A percentile compares a stretch with the other conserved stretches of the same genome.
Evolutionary conservation across 2,797 vertebrate genomes (phyloP).

Genomic region (Steatocranus sp.): DNA sequence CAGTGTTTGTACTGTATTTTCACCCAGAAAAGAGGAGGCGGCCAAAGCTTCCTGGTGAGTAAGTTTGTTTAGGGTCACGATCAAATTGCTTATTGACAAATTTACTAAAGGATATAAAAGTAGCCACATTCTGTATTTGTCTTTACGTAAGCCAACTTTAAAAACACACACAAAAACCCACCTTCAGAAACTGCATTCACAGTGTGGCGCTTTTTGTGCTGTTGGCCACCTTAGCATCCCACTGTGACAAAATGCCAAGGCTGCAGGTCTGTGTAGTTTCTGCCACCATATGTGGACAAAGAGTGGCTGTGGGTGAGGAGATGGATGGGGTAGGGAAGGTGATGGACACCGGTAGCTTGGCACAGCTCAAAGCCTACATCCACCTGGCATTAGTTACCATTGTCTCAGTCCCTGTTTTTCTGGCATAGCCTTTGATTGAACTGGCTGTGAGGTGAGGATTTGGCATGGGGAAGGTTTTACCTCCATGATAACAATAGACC

Average conservation of each 20-base stretch:
- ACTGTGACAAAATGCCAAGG: slow-evolving; percentile 54
- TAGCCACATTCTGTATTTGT: not conserved
- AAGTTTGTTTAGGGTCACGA: slow-evolving; percentile 6
- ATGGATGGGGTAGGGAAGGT: slow-evolving; percentile 33
- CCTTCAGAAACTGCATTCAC: slow-evolving; percentile 36
- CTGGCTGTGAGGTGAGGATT: slow-evolving; percentile 59
- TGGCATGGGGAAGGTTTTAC: slow-evolving; percentile 54
- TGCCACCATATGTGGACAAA: slow-evolving; percentile 51
- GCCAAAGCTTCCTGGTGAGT: not conserved
- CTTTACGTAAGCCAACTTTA: not conserved
- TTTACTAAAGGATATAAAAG: slow-evolving; percentile 7
- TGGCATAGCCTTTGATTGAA: slow-evolving; percentile 61
- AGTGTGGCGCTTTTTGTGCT: slow-evolving; percentile 37
- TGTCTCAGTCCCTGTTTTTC: slow-evolving; percentile 50
- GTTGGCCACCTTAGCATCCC: slow-evolving; percentile 46
- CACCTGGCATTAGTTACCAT: slow-evolving; percentile 60
- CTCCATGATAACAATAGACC: slow-evolving; percentile 58
- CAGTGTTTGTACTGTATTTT: not conserved
- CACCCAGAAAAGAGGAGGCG: not conserved
- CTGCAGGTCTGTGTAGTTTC: slow-evolving; percentile 51
- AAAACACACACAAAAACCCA: not conserved
- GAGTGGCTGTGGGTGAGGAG: slow-evolving; percentile 37
- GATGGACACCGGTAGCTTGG: slow-evolving; percentile 61
- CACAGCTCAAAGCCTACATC: slow-evolving; percentile 30
- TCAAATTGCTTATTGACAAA: slow-evolving; percentile 21